Conservation (phyloP, 2,113 vertebrate genomes). For the Bagarius yarrelli region DNA sequence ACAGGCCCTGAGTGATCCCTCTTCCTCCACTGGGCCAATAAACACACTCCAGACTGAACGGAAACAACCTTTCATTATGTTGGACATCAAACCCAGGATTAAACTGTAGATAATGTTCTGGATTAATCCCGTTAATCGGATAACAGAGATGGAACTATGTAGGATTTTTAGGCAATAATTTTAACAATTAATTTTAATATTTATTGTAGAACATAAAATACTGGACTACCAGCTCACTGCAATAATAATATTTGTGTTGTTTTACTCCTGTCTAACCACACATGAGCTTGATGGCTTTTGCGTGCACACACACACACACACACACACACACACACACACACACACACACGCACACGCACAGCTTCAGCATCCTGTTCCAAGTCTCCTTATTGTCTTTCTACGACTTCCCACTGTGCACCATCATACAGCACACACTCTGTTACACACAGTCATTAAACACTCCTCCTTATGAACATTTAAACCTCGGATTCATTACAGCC, state of each 20-base stretch:
- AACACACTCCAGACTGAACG: background rate
- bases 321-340: slow-evolving; percentile 32
- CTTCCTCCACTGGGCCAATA: background rate
- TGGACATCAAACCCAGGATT: background rate
- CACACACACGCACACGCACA: slow-evolving; percentile 17
- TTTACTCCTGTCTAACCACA: slow-evolving; percentile 12
- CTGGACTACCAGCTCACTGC: background rate
- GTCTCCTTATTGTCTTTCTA: slow-evolving; percentile 53
- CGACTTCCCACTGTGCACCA: slow-evolving; percentile 47
- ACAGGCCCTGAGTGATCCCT: background rate
- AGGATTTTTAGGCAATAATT: background rate
- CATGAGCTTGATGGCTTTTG: slow-evolving; percentile 16
- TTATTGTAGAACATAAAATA: background rate
- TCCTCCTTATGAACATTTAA: background rate
- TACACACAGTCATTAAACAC: slow-evolving; percentile 41
- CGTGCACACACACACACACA: slow-evolving; percentile 6
- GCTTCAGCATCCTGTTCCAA: slow-evolving; percentile 50
- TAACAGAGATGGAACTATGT: too few relatives aligned
- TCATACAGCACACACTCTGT: slow-evolving; percentile 18
- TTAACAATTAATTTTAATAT: background rate
- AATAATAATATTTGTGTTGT: background rate
- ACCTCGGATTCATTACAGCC: too few relatives aligned
- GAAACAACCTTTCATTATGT: slow-evolving; percentile 8
- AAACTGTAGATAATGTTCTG: background rate
- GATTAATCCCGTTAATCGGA: background rate